phyloP scores from a whole-genome alignment of 2,113 vertebrate genomes.

The Aspidoscelis tigris region DNA sequence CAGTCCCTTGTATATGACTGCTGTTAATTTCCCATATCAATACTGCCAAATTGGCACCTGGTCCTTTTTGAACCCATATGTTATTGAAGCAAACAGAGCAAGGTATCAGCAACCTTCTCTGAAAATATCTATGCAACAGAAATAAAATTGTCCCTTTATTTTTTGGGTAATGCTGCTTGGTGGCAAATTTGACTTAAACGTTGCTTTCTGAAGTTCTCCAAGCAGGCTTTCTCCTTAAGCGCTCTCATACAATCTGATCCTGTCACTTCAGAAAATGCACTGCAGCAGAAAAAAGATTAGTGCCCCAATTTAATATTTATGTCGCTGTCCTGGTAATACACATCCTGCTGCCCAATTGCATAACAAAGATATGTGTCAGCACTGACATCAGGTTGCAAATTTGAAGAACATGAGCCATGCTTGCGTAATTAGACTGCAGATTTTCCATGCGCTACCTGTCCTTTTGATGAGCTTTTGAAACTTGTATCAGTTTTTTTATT shows the following conservation, averaged over 20 bases:
- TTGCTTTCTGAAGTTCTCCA: background rate
- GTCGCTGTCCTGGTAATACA: conserved; percentile 63
- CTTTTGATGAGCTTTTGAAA: conserved; percentile 35
- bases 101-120: background rate
- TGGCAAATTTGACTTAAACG: conserved; percentile 5
- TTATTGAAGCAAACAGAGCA: background rate
- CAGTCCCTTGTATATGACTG: accelerated
- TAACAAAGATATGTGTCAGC: conserved; percentile 67
- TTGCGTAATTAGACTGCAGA: conserved; percentile 57
- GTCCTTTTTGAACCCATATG: background rate
- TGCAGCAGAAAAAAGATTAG: conserved; percentile 62
- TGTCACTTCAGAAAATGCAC: conserved; percentile 29
- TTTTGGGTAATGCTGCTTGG: conserved; percentile 1
- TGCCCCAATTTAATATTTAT: conserved; percentile 71
- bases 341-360: conserved; percentile 66
- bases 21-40: background rate
- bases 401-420: conserved; percentile 51
- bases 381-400: conserved; percentile 54
- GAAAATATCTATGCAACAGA: background rate
- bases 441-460: conserved; percentile 48
- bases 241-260: conserved; percentile 32
- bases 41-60: background rate
- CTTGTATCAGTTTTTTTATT: background rate
- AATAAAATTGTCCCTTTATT: background rate
- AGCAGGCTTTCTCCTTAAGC: conserved; percentile 3